Evolutionary conservation across 2,113 vertebrate species (phyloP).

Genomic region (Halcyon malimbica): DNA sequence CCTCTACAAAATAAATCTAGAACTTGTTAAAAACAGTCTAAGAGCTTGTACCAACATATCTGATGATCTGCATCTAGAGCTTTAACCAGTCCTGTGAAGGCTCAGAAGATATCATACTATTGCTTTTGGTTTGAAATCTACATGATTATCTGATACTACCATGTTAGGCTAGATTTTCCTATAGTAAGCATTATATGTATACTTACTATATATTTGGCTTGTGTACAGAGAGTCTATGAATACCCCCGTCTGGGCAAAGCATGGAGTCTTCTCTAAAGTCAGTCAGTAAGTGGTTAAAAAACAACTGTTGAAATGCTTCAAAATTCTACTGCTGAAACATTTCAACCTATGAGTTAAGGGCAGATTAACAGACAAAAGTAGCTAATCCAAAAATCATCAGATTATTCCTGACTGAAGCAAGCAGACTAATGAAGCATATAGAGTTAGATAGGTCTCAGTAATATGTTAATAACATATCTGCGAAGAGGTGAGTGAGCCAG

Average conservation of each 20-base stretch:
- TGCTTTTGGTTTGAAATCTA: not conserved
- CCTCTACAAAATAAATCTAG: not conserved
- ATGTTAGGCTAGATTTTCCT: not conserved
- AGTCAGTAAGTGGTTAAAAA: not conserved
- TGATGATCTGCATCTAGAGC: not conserved
- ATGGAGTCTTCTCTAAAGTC: not conserved
- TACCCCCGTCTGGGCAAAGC: not conserved
- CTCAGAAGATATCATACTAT: not conserved
- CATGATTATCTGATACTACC: not conserved
- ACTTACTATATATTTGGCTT: not conserved
- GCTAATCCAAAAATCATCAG: slow-evolving; percentile 36
- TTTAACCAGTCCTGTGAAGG: not conserved
- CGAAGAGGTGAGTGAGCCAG: not conserved
- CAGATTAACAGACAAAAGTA: slow-evolving; percentile 32
- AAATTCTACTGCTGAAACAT: not conserved
- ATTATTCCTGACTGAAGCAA: not conserved
- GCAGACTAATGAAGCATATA: not conserved
- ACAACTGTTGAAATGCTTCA: not conserved
- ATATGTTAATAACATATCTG: not conserved
- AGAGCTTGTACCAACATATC: not conserved
- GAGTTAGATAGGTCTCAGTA: not conserved
- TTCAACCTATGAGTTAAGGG: not conserved
- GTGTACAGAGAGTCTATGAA: not conserved
- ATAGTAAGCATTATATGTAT: not conserved
- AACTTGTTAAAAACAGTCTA: not conserved